These are phyloP conservation scores for Conomelus anceps DNA, from an alignment of 2,888 invertebrate genomes.

Conservation along the genomic window DNA sequence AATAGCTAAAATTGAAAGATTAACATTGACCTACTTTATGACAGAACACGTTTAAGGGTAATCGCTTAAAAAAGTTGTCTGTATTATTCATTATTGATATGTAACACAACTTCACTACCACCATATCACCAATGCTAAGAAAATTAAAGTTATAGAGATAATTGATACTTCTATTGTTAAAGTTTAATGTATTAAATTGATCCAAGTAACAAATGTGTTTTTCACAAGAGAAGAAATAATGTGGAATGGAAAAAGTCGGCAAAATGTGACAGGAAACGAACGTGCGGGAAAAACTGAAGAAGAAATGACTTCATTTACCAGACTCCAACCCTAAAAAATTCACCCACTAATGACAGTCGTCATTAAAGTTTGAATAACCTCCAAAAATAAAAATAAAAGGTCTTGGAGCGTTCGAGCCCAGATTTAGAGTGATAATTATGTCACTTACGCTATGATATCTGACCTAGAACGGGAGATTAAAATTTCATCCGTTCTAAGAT, in stretches of 20 bases:
- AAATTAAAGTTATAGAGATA: too few species aligned
- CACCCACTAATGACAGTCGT: not conserved
- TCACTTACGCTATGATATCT: not conserved
- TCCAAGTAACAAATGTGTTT: not conserved
- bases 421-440: not conserved
- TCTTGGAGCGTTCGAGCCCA: not conserved
- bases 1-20: too few species aligned
- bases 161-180: too few species aligned
- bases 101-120: too few species aligned
- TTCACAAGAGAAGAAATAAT: not conserved
- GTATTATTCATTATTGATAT: too few species aligned
- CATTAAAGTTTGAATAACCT: not conserved
- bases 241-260: not conserved
- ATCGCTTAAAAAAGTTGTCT: too few species aligned
- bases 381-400: not conserved
- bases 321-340: not conserved
- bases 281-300: not conserved
- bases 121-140: too few species aligned
- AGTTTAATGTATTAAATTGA: too few species aligned
- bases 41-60: too few species aligned
- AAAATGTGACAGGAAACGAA: not conserved
- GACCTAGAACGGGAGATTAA: not conserved
- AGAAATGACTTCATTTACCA: not conserved
- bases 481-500: not conserved
- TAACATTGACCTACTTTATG: too few species aligned